Conservation (phyloP, 2,113 vertebrate species). For the Lanius collurio region DNA sequence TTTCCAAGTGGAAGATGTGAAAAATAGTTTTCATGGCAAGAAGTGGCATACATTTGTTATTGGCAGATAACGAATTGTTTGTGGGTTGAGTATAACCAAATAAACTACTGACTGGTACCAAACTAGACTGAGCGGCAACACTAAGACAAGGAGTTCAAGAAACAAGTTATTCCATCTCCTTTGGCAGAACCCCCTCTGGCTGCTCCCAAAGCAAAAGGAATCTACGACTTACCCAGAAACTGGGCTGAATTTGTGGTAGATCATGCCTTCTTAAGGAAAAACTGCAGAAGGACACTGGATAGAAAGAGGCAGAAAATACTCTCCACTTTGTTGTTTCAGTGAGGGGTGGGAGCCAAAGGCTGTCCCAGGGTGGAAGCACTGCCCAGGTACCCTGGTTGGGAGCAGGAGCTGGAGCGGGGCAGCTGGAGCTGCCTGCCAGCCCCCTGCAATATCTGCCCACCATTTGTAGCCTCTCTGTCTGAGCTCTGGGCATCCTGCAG, state of each 20-base stretch:
- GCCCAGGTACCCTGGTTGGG: accelerated
- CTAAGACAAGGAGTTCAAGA: background rate
- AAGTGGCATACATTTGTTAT: background rate
- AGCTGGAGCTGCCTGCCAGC: background rate
- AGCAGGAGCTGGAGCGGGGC: background rate
- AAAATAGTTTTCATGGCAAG: background rate
- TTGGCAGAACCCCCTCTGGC: background rate
- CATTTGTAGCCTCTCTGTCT: background rate
- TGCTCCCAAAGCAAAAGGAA: background rate
- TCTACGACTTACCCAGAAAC: background rate
- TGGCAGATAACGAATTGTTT: background rate
- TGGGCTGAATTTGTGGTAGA: background rate
- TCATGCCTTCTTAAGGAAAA: background rate
- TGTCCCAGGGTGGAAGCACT: accelerated
- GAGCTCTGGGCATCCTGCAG: background rate
- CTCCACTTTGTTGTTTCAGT: background rate
- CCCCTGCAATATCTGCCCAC: background rate
- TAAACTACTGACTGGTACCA: background rate
- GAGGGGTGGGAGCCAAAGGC: background rate
- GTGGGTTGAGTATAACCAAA: background rate
- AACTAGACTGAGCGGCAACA: background rate
- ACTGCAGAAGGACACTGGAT: background rate
- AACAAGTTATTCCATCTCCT: background rate
- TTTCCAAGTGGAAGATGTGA: accelerated
- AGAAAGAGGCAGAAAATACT: background rate